These are phyloP conservation scores for Cyaniris semiargus DNA, from an alignment of 2,888 invertebrate species.

Conservation along the genomic window DNA sequence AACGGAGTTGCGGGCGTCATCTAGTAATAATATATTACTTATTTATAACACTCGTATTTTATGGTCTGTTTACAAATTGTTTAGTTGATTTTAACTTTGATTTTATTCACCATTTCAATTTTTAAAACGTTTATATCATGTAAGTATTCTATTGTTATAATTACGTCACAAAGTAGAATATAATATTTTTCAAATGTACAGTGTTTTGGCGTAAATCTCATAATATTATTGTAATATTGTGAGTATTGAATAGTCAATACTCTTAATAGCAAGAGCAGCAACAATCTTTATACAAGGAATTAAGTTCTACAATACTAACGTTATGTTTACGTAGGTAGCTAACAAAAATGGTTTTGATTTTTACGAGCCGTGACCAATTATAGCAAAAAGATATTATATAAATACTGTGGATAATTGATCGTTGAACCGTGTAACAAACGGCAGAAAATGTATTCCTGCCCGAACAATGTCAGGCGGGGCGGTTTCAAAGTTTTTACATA, in stretches of 20 bases:
- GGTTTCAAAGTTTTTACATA: slow-evolving; percentile 28
- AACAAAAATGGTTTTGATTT: slow-evolving; percentile 8
- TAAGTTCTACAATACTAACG: not conserved
- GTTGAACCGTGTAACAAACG: slow-evolving; percentile 37
- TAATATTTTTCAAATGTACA: not conserved
- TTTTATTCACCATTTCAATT: not conserved
- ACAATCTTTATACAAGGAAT: not conserved
- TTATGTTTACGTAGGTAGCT: not conserved
- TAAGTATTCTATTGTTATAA: not conserved
- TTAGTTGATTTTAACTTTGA: not conserved
- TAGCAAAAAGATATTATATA: slow-evolving; percentile 27
- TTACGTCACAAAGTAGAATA: not conserved
- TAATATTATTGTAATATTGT: not conserved
- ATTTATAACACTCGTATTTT: not conserved
- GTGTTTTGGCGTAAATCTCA: not conserved
- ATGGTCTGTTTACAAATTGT: not conserved
- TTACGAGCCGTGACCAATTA: not conserved
- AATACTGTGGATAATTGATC: slow-evolving; percentile 29
- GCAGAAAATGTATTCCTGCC: slow-evolving; percentile 34
- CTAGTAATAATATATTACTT: not conserved
- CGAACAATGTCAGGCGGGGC: slow-evolving; percentile 32
- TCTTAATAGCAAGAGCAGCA: not conserved
- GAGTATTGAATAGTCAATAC: too few relatives aligned
- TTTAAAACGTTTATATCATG: not conserved
- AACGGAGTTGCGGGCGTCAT: too few relatives aligned